A percentile compares a stretch with the other conserved stretches of the same genome.
Evolutionary conservation across 2,113 vertebrate genomes (phyloP).

Genomic region (Tichodroma muraria): DNA sequence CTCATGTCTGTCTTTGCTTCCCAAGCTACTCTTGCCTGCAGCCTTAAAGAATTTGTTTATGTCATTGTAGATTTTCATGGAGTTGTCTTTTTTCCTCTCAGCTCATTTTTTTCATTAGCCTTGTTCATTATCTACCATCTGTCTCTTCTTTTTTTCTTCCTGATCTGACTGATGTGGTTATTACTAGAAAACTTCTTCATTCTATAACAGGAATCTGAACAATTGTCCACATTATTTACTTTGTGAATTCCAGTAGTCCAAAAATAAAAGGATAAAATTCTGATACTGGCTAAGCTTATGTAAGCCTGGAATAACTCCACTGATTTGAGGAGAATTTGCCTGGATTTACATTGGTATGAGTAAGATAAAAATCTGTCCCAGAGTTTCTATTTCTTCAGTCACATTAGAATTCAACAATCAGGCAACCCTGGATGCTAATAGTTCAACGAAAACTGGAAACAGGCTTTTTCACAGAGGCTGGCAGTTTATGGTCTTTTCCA

Average conservation of each 20-base stretch:
- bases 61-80: neutral
- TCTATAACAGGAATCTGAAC: neutral
- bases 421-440: neutral
- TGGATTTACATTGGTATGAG: neutral
- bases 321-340: neutral
- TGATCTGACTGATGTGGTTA: neutral
- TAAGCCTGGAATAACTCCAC: neutral
- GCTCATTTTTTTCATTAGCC: neutral
- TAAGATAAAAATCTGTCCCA: neutral
- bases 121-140: neutral
- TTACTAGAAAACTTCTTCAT: neutral
- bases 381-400: neutral
- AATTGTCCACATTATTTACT: constrained; percentile 22
- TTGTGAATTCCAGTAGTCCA: neutral
- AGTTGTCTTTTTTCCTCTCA: neutral
- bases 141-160: neutral
- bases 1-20: neutral
- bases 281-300: neutral
- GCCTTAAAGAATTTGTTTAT: neutral
- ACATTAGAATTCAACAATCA: neutral
- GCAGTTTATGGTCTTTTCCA: neutral
- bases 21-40: neutral
- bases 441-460: neutral
- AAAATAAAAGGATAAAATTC: constrained; percentile 9
- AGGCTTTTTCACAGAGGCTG: neutral